A percentile compares a stretch with the other conserved stretches of the same genome.
These are phyloP conservation scores for Perodicticus potto DNA, from an alignment of 2,797 vertebrate species.

Conservation along the genomic window DNA sequence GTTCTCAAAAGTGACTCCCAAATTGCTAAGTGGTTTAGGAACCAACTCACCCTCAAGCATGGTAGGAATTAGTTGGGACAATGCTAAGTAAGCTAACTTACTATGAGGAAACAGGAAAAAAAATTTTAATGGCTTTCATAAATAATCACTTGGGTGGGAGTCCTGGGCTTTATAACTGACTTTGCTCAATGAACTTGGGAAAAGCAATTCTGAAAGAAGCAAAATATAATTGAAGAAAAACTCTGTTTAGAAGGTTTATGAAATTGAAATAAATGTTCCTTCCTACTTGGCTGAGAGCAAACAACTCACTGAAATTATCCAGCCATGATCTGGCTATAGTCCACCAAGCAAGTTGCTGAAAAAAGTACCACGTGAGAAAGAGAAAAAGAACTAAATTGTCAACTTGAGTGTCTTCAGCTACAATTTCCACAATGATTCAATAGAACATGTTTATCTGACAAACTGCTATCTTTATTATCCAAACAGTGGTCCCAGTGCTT, in stretches of 20 bases:
- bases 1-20: not conserved
- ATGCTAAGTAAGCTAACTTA: not conserved
- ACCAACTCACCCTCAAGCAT: not conserved
- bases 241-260: slow-evolving; percentile 4
- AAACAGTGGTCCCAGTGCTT: not conserved
- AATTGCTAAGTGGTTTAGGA: not conserved
- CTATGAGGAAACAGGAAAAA: not conserved
- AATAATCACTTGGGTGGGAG: slow-evolving; percentile 23
- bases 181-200: not conserved
- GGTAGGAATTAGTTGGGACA: not conserved
- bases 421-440: not conserved
- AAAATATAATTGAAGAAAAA: slow-evolving; percentile 1
- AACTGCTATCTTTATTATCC: not conserved
- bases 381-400: not conserved
- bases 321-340: not conserved
- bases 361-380: not conserved
- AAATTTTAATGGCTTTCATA: not conserved
- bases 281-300: slow-evolving; percentile 19
- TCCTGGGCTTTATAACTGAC: slow-evolving; percentile 14
- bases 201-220: slow-evolving; percentile 52
- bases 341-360: not conserved
- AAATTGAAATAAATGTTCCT: slow-evolving; percentile 40
- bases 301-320: not conserved
- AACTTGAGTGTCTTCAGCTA: not conserved
- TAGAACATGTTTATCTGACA: slow-evolving; percentile 9